Evolutionary conservation across 2,888 invertebrate species (phyloP).

Genomic region (Euphydryas editha): DNA sequence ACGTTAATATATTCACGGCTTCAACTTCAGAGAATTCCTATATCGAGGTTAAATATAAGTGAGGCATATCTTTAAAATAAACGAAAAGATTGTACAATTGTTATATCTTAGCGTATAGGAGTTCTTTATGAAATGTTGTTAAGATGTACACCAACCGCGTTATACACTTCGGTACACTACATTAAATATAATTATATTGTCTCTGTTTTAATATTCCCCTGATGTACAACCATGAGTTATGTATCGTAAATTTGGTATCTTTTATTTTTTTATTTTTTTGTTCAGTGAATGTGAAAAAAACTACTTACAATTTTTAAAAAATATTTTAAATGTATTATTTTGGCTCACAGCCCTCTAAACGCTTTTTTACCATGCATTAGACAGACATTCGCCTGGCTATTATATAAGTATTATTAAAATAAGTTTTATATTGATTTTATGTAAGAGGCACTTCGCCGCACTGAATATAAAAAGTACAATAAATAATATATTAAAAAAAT

Average conservation of each 20-base stretch:
- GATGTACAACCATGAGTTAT: conserved; percentile 8
- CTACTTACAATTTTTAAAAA: background rate
- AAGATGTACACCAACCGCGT: conserved; percentile 38
- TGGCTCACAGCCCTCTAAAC: conserved; percentile 35
- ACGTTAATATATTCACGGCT: conserved; percentile 28
- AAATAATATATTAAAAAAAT: conserved; percentile 68
- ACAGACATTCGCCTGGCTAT: conserved; percentile 57
- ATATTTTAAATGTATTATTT: conserved; percentile 1
- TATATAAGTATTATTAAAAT: conserved; percentile 60
- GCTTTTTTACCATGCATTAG: conserved; percentile 50
- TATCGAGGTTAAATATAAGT: conserved; percentile 45
- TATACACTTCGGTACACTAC: background rate
- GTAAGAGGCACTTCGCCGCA: conserved; percentile 71
- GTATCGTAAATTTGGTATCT: background rate
- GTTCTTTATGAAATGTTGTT: conserved; percentile 38
- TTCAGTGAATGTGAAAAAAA: background rate
- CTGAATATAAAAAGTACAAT: conserved; percentile 77
- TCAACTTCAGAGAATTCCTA: conserved; percentile 40
- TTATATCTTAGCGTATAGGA: conserved; percentile 44
- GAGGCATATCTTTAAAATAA: conserved; percentile 50
- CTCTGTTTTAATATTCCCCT: background rate
- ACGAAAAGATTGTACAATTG: conserved; percentile 46
- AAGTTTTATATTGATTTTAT: conserved; percentile 80
- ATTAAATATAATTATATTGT: conserved; percentile 4
- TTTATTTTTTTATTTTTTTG: background rate